These are phyloP conservation scores for Drosophila anceps DNA, from an alignment of 2,888 invertebrate genomes.

Conservation along the genomic window DNA sequence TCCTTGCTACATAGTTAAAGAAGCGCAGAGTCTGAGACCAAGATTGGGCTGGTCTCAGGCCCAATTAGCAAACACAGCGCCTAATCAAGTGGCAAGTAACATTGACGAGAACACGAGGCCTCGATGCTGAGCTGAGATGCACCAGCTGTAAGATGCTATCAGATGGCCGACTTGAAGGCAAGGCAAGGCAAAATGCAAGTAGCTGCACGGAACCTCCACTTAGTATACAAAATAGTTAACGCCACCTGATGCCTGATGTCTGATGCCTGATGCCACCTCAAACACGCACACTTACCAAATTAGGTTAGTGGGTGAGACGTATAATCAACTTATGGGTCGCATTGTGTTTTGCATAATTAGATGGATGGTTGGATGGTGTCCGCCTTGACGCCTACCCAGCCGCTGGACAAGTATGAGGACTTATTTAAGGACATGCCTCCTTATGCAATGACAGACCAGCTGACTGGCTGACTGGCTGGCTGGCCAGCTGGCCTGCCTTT, in stretches of 20 bases:
- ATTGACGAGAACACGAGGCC: conserved; percentile 62
- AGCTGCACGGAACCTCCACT: conserved; percentile 43
- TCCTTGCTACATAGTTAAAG: conserved; percentile 15
- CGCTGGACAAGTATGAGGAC: conserved; percentile 49
- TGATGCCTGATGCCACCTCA: conserved; percentile 24
- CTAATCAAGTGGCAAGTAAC: conserved; percentile 79
- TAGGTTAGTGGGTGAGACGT: conserved; percentile 79
- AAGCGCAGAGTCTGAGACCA: conserved; percentile 1
- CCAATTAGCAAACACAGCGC: conserved; percentile 64
- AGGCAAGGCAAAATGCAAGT: conserved; percentile 36
- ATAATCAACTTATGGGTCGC: conserved; percentile 79
- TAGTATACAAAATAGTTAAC: conserved; percentile 55
- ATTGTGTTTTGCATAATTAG: conserved; percentile 73
- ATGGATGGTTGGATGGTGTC: conserved; percentile 59
- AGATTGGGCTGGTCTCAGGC: conserved; percentile 25
- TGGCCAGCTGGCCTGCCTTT: conserved; percentile 5
- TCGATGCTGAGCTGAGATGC: conserved; percentile 58
- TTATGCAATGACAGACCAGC: conserved; percentile 22
- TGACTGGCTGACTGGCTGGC: background rate
- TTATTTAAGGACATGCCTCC: conserved; percentile 42
- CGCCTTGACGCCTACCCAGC: conserved; percentile 51
- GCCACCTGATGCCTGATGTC: conserved; percentile 40
- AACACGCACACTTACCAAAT: conserved; percentile 46
- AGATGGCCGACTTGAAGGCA: conserved; percentile 55
- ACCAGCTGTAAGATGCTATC: conserved; percentile 53